Evolutionary conservation across 2,113 vertebrate genomes (phyloP), one percentile per base, ranked within the genome.

Genomic region (Apteryx mantelli): DNA sequence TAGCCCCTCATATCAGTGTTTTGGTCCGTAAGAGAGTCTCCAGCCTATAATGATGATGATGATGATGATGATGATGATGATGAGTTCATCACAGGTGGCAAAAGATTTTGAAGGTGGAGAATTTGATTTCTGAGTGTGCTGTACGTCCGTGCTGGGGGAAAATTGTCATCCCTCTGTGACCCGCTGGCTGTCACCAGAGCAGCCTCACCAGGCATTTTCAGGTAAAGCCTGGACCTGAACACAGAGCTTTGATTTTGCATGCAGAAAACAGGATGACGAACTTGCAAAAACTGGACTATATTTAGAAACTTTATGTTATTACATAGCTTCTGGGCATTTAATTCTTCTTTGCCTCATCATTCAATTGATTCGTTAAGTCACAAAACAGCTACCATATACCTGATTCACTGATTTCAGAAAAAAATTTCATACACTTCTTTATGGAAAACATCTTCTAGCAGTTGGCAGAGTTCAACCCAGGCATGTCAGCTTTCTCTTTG

Each of bases 391-490:
- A 12, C 28, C 1, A 4, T 25, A 68, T 56, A 16, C 13, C 1
- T 2, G 61, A 63, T 26, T 84, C 7, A 5, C 80, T 1, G 1
- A 12, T 48, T 71, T 53, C 50, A 68, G 25, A 89, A 58, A 82
- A 63, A n/a, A 71, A 86, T 92, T 83, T 60, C 84, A 58, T 28
- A 79, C 52, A 82, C 60, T 19, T 68, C 64, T 63, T 78, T 48
- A 92, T 50, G 82, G 65, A 86, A 94, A 81, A 79, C 64, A 91
- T 53, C 90, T 88, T 61, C 64, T 58, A 78, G 73, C 40, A 61
- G 53, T 94, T 32, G 3, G 82, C 64, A 68, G 28, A 71, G 16
- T 79, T 79, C 42, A 42, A 10, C 20, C 5, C 0, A 11, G 38
- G 14, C 15, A 20, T 0, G 1, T 32, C 21, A 7, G 50, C 73